These are phyloP conservation scores for Falco biarmicus DNA, from an alignment of 2,797 vertebrate species.

Conservation along the genomic window DNA sequence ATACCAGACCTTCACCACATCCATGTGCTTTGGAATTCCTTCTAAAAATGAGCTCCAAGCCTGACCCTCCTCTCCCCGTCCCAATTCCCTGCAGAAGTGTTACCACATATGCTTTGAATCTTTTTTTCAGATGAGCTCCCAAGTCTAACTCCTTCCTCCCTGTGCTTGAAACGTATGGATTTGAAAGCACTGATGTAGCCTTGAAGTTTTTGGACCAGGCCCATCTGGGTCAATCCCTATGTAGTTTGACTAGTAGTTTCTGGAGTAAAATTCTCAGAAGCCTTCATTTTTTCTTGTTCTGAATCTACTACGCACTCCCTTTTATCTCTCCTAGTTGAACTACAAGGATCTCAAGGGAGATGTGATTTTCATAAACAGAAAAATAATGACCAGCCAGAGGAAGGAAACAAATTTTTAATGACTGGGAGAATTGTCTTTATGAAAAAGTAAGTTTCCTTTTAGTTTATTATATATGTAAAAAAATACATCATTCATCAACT, in stretches of 20 bases:
- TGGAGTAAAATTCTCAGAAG: slow-evolving; percentile 53
- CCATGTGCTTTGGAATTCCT: slow-evolving; percentile 49
- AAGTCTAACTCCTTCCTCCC: slow-evolving; percentile 23
- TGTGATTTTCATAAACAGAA: slow-evolving; percentile 75
- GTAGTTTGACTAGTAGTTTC: slow-evolving; percentile 45
- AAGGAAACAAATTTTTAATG: slow-evolving; percentile 67
- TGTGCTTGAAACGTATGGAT: slow-evolving; percentile 3
- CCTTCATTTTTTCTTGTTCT: slow-evolving; percentile 60
- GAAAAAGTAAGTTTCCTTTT: slow-evolving; percentile 28
- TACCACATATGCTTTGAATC: slow-evolving; percentile 58
- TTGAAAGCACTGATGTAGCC: slow-evolving; percentile 59
- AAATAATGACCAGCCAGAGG: slow-evolving; percentile 72
- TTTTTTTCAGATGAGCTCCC: slow-evolving; percentile 57
- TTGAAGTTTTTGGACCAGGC: slow-evolving; percentile 53
- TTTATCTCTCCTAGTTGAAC: slow-evolving; percentile 77
- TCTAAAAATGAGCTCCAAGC: slow-evolving; percentile 42
- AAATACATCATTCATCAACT: neutral
- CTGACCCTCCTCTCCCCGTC: slow-evolving; percentile 24
- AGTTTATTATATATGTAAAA: neutral
- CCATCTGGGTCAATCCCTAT: slow-evolving; percentile 54
- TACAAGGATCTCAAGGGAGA: slow-evolving; percentile 70
- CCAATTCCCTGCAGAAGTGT: slow-evolving; percentile 53
- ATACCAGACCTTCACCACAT: slow-evolving; percentile 36
- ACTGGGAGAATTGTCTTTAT: slow-evolving; percentile 54
- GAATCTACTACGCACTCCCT: slow-evolving; percentile 60